Evolutionary conservation across 2,888 invertebrate species (phyloP).

Genomic region (Callyntrura guangdongensis): DNA sequence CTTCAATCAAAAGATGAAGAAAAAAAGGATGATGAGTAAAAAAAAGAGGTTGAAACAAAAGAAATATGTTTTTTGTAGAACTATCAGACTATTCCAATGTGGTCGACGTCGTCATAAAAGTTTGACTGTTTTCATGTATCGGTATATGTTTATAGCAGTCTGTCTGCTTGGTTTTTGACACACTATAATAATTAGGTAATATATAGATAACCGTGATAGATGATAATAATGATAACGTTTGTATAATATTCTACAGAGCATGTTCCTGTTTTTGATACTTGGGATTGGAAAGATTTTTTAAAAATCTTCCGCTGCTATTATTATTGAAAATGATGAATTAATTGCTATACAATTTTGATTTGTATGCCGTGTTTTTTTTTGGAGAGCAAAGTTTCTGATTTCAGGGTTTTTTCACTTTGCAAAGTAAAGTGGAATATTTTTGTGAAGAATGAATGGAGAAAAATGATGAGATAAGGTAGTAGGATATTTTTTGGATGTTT

Average conservation of each 20-base stretch:
- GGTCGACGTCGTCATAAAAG: neutral
- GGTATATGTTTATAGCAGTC: neutral
- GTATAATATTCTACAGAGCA: neutral
- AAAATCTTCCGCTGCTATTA: too few species aligned
- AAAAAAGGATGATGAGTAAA: neutral
- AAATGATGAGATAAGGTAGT: neutral
- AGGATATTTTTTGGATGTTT: too few species aligned
- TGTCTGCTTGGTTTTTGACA: conserved; percentile 15
- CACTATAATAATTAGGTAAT: neutral
- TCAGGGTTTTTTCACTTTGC: conserved; percentile 3
- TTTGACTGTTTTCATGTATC: conserved; percentile 17
- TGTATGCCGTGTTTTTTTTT: neutral
- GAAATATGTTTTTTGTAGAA: conserved; percentile 3
- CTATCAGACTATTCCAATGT: conserved; percentile 31
- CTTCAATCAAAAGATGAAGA: conserved; percentile 12
- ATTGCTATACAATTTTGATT: neutral
- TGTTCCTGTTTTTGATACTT: neutral
- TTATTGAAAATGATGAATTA: neutral
- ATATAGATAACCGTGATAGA: neutral
- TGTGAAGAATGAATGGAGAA: conserved; percentile 19
- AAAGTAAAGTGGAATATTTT: neutral
- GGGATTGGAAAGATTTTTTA: too few species aligned
- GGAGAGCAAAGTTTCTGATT: neutral
- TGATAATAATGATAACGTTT: neutral
- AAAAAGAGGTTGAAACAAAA: neutral